Conservation (phyloP, 2,113 vertebrate genomes). For the Uria lomvia region DNA sequence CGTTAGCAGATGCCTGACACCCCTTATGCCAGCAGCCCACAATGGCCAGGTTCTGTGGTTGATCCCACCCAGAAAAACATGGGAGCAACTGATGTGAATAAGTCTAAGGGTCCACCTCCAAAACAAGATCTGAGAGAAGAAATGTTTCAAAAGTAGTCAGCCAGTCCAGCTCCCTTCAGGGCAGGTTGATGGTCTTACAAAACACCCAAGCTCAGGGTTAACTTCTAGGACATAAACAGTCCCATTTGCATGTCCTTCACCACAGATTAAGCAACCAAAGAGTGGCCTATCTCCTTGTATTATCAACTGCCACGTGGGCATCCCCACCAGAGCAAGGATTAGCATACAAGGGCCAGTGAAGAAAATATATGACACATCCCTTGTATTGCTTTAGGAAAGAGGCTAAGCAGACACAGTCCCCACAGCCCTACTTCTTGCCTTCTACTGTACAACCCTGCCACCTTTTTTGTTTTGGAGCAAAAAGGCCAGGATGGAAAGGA, state of each 20-base stretch:
- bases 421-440: constrained; percentile 70
- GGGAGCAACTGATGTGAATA: neutral
- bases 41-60: neutral
- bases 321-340: neutral
- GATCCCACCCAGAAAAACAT: neutral
- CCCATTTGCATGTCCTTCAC: neutral
- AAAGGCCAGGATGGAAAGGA: constrained; percentile 32
- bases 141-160: neutral
- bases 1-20: neutral
- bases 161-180: neutral
- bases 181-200: neutral
- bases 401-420: neutral
- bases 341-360: neutral
- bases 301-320: neutral
- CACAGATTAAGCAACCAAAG: neutral
- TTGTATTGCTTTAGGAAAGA: neutral
- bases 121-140: neutral
- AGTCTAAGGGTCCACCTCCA: neutral
- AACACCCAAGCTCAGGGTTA: neutral
- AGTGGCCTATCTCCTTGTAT: neutral
- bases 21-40: neutral
- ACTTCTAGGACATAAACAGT: neutral
- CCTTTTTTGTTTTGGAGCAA: constrained; percentile 21
- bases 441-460: constrained; percentile 48
- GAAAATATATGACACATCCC: neutral